phyloP scores from a whole-genome alignment of 1,140 invertebrate species.

The Drosophila bocki region DNA sequence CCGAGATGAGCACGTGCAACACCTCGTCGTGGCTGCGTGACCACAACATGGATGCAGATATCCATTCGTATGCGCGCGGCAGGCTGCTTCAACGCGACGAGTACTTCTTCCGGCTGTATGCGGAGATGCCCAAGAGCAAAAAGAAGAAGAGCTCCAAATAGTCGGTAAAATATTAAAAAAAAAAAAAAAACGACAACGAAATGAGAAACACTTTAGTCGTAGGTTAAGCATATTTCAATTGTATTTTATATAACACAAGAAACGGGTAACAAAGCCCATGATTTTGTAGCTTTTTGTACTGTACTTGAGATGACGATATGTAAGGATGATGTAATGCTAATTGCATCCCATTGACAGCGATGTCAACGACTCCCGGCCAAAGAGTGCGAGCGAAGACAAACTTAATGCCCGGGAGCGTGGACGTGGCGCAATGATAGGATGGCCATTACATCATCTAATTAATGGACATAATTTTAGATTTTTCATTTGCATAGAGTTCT shows the following conservation, averaged over 20 bases:
- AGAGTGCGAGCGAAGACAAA: constrained; percentile 78
- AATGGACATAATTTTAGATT: constrained; percentile 42
- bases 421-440: constrained; percentile 46
- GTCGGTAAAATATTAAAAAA: constrained; percentile 23
- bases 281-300: constrained; percentile 72
- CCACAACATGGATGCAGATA: constrained; percentile 96
- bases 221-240: constrained; percentile 75
- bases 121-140: constrained; percentile 70
- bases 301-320: constrained; percentile 43
- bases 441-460: constrained; percentile 57
- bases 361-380: constrained; percentile 46
- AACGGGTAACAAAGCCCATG: constrained; percentile 2
- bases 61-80: constrained; percentile 93
- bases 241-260: constrained; percentile 52
- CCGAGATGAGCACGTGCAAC: constrained; percentile 94
- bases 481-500: constrained; percentile 68
- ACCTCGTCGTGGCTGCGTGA: constrained; percentile 97
- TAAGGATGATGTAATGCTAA: constrained; percentile 64
- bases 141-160: constrained; percentile 80
- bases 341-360: constrained; percentile 41
- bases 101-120: constrained; percentile 95
- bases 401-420: constrained; percentile 59
- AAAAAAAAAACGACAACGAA: constrained; percentile 36
- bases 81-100: constrained; percentile 93
- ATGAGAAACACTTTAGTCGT: constrained; percentile 64